phyloP scores from a whole-genome alignment of 2,888 invertebrate species.

The Melanargia galathea region DNA sequence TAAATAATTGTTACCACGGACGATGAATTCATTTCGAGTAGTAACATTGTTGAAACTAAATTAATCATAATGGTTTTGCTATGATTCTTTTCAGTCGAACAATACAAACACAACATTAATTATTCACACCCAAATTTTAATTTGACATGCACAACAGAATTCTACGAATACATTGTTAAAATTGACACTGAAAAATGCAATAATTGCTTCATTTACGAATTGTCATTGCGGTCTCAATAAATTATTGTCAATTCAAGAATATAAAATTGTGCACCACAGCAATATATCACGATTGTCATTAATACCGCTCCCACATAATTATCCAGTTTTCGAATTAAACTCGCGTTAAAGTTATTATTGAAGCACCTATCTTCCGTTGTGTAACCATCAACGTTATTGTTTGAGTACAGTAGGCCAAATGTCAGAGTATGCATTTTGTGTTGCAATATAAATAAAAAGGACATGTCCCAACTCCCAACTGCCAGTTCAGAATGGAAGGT shows the following conservation, averaged over 20 bases:
- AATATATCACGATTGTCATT: conserved; percentile 51
- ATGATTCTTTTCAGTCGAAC: conserved; percentile 35
- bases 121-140: conserved; percentile 23
- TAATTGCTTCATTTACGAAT: conserved; percentile 41
- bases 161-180: conserved; percentile 34
- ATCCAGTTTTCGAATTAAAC: conserved; percentile 59
- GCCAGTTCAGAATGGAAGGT: too few relatives aligned
- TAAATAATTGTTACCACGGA: too few relatives aligned
- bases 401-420: conserved; percentile 41
- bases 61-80: background rate
- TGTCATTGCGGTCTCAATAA: conserved; percentile 42
- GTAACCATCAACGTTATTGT: conserved; percentile 62
- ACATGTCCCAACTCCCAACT: too few relatives aligned
- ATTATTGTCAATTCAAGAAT: conserved; percentile 44
- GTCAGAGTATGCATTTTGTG: conserved; percentile 8
- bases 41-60: conserved; percentile 43
- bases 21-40: too few relatives aligned
- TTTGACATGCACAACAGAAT: conserved; percentile 34
- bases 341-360: conserved; percentile 62
- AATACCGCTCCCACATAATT: conserved; percentile 50
- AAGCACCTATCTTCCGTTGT: conserved; percentile 58
- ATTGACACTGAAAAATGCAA: conserved; percentile 38
- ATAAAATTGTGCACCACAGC: conserved; percentile 44
- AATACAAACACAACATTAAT: background rate
- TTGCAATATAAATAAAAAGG: conserved; percentile 10